phyloP scores from a whole-genome alignment of 2,797 vertebrate species.

The Liparis tanakae region DNA sequence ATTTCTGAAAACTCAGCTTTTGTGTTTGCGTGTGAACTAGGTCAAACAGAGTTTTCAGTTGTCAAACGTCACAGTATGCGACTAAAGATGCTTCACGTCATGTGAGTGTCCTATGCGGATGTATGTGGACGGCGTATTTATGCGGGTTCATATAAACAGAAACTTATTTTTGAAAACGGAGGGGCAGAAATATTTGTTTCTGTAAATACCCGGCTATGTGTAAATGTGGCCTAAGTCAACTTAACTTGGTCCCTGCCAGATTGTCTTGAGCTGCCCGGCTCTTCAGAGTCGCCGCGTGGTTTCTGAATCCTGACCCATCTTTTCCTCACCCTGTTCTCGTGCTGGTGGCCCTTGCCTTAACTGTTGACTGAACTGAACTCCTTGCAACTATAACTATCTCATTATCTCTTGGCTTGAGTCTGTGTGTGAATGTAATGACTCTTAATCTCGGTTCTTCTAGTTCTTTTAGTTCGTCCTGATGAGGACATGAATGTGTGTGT shows the following conservation, averaged over 20 bases:
- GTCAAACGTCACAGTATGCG: too few species aligned
- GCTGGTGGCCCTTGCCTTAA: background rate
- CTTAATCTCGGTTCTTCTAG: background rate
- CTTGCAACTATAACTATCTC: background rate
- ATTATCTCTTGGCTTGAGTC: background rate
- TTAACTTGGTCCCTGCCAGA: background rate
- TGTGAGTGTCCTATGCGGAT: too few species aligned
- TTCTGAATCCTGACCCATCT: background rate
- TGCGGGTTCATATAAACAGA: too few species aligned
- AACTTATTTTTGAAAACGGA: too few species aligned
- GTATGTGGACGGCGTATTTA: too few species aligned
- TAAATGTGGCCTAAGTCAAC: too few species aligned
- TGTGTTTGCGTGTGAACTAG: too few species aligned
- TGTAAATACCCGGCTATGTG: too few species aligned
- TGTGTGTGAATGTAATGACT: background rate
- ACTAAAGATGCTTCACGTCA: too few species aligned
- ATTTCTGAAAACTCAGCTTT: too few species aligned
- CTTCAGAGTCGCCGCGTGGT: background rate
- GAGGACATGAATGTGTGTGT: background rate
- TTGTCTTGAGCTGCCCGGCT: background rate
- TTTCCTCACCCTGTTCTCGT: background rate
- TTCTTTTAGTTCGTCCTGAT: background rate
- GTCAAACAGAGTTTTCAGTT: too few species aligned
- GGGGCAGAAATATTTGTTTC: too few species aligned
- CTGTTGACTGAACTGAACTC: background rate